phyloP scores from a whole-genome alignment of 2,888 invertebrate genomes.

The Matsumyia berberina region DNA sequence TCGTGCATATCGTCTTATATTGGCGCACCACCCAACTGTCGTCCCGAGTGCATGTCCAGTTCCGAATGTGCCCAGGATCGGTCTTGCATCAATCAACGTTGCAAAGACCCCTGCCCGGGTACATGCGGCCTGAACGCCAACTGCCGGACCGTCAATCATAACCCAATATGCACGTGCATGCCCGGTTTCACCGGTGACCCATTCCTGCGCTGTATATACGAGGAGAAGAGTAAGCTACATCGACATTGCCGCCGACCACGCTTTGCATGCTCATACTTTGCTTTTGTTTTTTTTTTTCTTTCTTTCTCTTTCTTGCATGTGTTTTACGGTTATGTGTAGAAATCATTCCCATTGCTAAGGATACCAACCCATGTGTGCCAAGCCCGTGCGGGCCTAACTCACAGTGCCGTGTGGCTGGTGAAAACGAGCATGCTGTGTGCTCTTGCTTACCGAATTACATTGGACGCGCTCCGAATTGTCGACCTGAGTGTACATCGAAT shows the following conservation, averaged over 20 bases:
- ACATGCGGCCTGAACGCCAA: constrained; percentile 93
- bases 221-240: constrained; percentile 87
- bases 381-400: constrained; percentile 94
- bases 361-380: constrained; percentile 90
- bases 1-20: constrained; percentile 91
- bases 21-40: constrained; percentile 91
- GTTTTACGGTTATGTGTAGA: constrained; percentile 71
- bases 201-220: constrained; percentile 89
- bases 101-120: constrained; percentile 92
- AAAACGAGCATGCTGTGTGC: constrained; percentile 90
- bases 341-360: constrained; percentile 79
- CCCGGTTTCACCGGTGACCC: constrained; percentile 92
- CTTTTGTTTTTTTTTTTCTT: constrained; percentile 78
- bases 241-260: constrained; percentile 51
- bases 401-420: constrained; percentile 89
- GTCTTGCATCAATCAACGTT: constrained; percentile 92
- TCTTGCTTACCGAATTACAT: constrained; percentile 91
- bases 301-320: constrained; percentile 75
- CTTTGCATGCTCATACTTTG: constrained; percentile 74
- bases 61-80: constrained; percentile 92
- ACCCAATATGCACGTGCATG: constrained; percentile 93
- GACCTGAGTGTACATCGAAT: constrained; percentile 93
- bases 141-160: constrained; percentile 93
- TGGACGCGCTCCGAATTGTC: constrained; percentile 93
- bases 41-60: constrained; percentile 93